Evolutionary conservation across 1,140 invertebrate species (phyloP).

Genomic region (Diorhabda carinulata): DNA sequence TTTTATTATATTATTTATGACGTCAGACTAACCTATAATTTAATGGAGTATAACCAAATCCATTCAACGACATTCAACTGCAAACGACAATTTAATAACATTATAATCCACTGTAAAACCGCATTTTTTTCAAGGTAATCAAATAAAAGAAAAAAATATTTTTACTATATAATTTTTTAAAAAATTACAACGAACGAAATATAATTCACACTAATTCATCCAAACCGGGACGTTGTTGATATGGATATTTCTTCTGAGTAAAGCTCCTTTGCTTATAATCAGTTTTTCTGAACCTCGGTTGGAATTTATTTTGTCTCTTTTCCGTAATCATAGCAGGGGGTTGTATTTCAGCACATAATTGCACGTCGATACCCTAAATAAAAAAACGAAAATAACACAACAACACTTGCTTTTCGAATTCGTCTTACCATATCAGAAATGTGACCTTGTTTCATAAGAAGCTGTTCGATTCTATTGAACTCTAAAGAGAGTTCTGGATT

Average conservation of each 20-base stretch:
- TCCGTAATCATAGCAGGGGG: slow-evolving; percentile 21
- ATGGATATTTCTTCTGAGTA: slow-evolving; percentile 1
- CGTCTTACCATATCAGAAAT: slow-evolving; percentile 45
- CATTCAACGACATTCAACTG: too few relatives aligned
- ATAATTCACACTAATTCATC: slow-evolving; percentile 26
- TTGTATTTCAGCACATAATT: slow-evolving; percentile 45
- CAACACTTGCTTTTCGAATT: neutral
- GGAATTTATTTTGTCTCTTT: slow-evolving; percentile 11
- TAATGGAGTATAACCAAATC: too few relatives aligned
- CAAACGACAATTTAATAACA: too few relatives aligned
- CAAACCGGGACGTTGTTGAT: slow-evolving; percentile 26
- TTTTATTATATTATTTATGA: too few relatives aligned
- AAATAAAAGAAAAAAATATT: neutral
- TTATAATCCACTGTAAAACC: too few relatives aligned
- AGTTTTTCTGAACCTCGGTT: slow-evolving; percentile 1
- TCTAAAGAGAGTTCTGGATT: slow-evolving; percentile 47
- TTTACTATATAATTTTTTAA: neutral
- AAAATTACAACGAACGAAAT: neutral
- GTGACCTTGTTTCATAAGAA: slow-evolving; percentile 47
- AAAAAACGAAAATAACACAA: neutral
- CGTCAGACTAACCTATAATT: too few relatives aligned
- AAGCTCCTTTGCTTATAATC: slow-evolving; percentile 3
- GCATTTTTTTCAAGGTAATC: neutral
- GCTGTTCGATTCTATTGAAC: slow-evolving; percentile 48
- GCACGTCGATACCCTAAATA: slow-evolving; percentile 42